Percentiles rank a stretch among this genome's conserved stretches.
These are phyloP conservation scores for Etheostoma spectabile DNA, from an alignment of 2,113 vertebrate species.

Conservation along the genomic window DNA sequence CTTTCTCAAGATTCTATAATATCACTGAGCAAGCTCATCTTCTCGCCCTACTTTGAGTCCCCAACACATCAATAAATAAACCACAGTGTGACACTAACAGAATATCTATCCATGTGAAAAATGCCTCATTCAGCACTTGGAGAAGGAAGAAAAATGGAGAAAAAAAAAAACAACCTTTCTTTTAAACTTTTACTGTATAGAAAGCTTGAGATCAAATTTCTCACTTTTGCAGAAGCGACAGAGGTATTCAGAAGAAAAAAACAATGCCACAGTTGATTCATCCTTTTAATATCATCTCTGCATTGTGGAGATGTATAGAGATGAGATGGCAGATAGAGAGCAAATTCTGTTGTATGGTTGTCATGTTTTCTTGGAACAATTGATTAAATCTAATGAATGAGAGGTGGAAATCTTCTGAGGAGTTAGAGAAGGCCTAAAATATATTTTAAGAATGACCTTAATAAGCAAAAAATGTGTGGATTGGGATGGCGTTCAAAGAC, in stretches of 20 bases:
- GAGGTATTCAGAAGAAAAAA: slow-evolving; percentile 53
- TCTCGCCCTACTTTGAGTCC: slow-evolving; percentile 72
- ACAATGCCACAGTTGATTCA: slow-evolving; percentile 56
- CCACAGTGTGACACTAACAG: slow-evolving; percentile 65
- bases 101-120: slow-evolving; percentile 71
- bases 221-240: slow-evolving; percentile 30
- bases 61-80: slow-evolving; percentile 80
- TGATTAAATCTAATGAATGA: slow-evolving; percentile 9
- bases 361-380: slow-evolving; percentile 32
- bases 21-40: slow-evolving; percentile 66
- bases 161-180: slow-evolving; percentile 28
- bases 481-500: slow-evolving; percentile 1
- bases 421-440: slow-evolving; percentile 9
- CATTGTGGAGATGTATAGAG: slow-evolving; percentile 42
- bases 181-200: slow-evolving; percentile 43
- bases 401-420: slow-evolving; percentile 12
- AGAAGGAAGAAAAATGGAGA: slow-evolving; percentile 4
- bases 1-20: slow-evolving; percentile 51
- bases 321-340: slow-evolving; percentile 41
- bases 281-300: slow-evolving; percentile 57
- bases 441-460: not conserved
- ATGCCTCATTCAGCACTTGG: slow-evolving; percentile 71
- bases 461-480: not conserved
- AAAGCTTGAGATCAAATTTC: slow-evolving; percentile 60
- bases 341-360: slow-evolving; percentile 16